Conservation (phyloP, 2,888 invertebrate species). For the Myathropa florea region DNA sequence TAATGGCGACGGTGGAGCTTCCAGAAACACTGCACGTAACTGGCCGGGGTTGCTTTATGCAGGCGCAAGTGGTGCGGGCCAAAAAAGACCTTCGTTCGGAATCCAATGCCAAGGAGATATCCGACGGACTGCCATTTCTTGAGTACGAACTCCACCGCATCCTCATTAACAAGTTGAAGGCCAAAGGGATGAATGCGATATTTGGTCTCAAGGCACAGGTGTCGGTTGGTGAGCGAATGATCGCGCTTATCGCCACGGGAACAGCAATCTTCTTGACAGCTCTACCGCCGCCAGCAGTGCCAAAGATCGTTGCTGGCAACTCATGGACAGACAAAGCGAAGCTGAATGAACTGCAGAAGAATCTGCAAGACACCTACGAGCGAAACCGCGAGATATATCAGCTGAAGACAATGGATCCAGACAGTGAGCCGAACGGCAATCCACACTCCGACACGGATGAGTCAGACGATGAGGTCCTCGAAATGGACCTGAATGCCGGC, state of each 20-base stretch:
- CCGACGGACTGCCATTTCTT: slow-evolving; percentile 95
- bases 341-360: slow-evolving; percentile 86
- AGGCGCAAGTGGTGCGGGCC: slow-evolving; percentile 88
- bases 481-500: slow-evolving; percentile 86
- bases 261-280: slow-evolving; percentile 91
- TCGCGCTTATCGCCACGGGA: slow-evolving; percentile 93
- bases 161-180: slow-evolving; percentile 93
- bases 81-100: slow-evolving; percentile 91
- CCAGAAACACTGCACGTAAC: slow-evolving; percentile 88
- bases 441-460: slow-evolving; percentile 84
- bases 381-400: slow-evolving; percentile 88
- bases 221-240: slow-evolving; percentile 92
- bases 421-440: slow-evolving; percentile 72
- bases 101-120: slow-evolving; percentile 94
- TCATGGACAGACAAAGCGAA: slow-evolving; percentile 85
- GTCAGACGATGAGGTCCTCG: slow-evolving; percentile 85
- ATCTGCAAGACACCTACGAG: slow-evolving; percentile 86
- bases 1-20: slow-evolving; percentile 93
- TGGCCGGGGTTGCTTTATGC: slow-evolving; percentile 86
- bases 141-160: slow-evolving; percentile 97
- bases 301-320: slow-evolving; percentile 86
- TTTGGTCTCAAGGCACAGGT: slow-evolving; percentile 92
- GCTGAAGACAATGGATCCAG: slow-evolving; percentile 81
- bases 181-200: slow-evolving; percentile 96
- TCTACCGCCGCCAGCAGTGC: slow-evolving; percentile 88